phyloP scores from a whole-genome alignment of 1,140 invertebrate species.

The Aradophagus sp. region DNA sequence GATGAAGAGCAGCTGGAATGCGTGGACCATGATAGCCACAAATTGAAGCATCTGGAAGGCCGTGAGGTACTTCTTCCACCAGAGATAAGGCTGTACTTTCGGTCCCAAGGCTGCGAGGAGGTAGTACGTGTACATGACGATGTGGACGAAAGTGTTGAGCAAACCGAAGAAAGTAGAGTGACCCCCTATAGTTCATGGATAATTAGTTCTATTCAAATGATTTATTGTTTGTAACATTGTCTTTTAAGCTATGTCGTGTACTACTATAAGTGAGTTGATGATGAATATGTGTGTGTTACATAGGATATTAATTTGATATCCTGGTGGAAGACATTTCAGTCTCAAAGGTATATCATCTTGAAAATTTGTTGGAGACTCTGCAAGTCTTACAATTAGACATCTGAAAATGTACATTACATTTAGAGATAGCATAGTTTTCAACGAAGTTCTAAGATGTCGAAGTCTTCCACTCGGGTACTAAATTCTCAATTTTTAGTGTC shows the following conservation, averaged over 20 bases:
- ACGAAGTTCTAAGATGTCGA: too few species aligned
- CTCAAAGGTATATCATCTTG: too few species aligned
- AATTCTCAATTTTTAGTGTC: too few species aligned
- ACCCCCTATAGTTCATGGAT: constrained; percentile 78
- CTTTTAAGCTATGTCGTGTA: too few species aligned
- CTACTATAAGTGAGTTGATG: too few species aligned
- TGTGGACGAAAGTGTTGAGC: constrained; percentile 90
- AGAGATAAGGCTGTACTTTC: constrained; percentile 87
- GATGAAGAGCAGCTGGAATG: constrained; percentile 88
- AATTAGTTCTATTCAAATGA: constrained; percentile 11
- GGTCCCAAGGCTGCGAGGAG: constrained; percentile 90
- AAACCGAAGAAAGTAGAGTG: constrained; percentile 89
- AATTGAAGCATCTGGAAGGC: constrained; percentile 91
- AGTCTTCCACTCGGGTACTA: too few species aligned
- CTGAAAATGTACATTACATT: too few species aligned
- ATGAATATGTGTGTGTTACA: too few species aligned
- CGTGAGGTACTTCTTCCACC: constrained; percentile 97
- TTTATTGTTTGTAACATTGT: constrained; percentile 10
- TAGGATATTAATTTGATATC: too few species aligned
- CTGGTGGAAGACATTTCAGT: too few species aligned
- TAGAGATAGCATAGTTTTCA: too few species aligned
- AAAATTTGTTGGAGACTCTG: too few species aligned
- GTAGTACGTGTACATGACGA: constrained; percentile 93
- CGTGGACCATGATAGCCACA: constrained; percentile 85
- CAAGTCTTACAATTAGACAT: neutral